phyloP scores from a whole-genome alignment of 1,140 invertebrate genomes.

The Anastatus disparis region DNA sequence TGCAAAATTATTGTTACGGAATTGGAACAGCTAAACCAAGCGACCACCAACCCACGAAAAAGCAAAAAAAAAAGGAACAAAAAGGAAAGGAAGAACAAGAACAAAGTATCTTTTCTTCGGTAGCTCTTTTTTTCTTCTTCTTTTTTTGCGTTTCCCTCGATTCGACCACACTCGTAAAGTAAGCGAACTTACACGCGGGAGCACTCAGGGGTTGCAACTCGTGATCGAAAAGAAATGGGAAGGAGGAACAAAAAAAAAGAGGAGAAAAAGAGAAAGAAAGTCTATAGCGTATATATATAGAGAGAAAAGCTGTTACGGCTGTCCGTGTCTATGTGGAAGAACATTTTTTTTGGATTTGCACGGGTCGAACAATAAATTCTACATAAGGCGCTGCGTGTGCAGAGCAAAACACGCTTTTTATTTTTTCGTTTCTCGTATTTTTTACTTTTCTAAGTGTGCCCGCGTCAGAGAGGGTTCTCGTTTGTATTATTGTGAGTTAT shows the following conservation, averaged over 20 bases:
- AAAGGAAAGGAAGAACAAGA: not conserved
- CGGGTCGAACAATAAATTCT: slow-evolving; percentile 43
- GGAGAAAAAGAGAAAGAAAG: not conserved
- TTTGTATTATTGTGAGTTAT: no score
- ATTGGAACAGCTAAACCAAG: slow-evolving; percentile 49
- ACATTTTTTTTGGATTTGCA: slow-evolving; percentile 38
- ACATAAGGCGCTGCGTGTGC: slow-evolving; percentile 10
- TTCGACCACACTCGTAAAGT: slow-evolving; percentile 53
- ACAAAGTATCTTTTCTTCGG: not conserved
- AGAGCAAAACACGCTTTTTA: not conserved
- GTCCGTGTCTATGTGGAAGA: slow-evolving; percentile 1
- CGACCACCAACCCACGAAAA: slow-evolving; percentile 2
- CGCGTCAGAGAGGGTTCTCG: no score
- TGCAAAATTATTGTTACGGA: slow-evolving; percentile 60
- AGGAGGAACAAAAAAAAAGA: not conserved
- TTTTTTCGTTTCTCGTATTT: slow-evolving; percentile 1
- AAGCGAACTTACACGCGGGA: slow-evolving; percentile 44
- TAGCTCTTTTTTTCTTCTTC: not conserved
- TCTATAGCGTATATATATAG: not conserved
- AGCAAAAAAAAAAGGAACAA: slow-evolving; percentile 26
- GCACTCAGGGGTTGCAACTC: slow-evolving; percentile 35
- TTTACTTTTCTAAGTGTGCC: not conserved
- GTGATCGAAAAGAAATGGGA: slow-evolving; percentile 34
- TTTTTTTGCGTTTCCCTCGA: slow-evolving; percentile 41
- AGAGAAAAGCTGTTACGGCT: slow-evolving; percentile 18